Base-by-base conservation (phyloP, 1,140 invertebrate species). In the Propsilocerus akamusi region DNA sequence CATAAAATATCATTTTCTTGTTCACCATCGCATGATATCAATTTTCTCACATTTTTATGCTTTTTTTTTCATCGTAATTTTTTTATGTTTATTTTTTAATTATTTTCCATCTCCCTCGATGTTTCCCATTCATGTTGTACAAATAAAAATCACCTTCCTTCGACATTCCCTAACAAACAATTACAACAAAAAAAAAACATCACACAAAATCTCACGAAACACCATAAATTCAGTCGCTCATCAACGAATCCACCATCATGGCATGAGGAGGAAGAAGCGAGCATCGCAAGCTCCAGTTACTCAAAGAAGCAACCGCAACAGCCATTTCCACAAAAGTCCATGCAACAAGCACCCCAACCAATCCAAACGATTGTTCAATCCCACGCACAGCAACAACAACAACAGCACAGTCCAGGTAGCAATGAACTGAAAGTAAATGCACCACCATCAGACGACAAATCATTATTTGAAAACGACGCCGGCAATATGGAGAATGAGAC, bases 401-500 rank as follows among this genome's bases (percentile, higher is more conserved):
- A 57, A 53, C 23, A 58, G 25, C 20, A 28, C 25, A 28, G 25
- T 26, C 20, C 34, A 2, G 34, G 34, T 20, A 41, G 34, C 14
- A 41, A 37, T 41, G 22, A 25, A 49, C 23, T 48, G 3, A 53
- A 28, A 49, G 24, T 34, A 32, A 48, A 22, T 37, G 50, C 20
- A 48, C 25, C 26, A 37, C 22, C 14, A 23, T 20, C 25, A 14
- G 57, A 26, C 52, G 61, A 3, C 58, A 63, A 50, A 55, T 56
- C 25, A 58, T 59, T n/a, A 58, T 61, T 24, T 59, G 57, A 41
- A 59, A 62, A 34, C 57, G 59, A 54, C 59, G 60, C 52, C 53
- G 82, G 82, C 24, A 89, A 89, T 66, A 80, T 88, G 49, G 86
- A 91, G 62, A 83, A 80, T 8, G 77, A 65, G 57, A 78, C 69